Evolutionary conservation across 2,888 invertebrate species (phyloP).

Genomic region (Seira sanloemensis): DNA sequence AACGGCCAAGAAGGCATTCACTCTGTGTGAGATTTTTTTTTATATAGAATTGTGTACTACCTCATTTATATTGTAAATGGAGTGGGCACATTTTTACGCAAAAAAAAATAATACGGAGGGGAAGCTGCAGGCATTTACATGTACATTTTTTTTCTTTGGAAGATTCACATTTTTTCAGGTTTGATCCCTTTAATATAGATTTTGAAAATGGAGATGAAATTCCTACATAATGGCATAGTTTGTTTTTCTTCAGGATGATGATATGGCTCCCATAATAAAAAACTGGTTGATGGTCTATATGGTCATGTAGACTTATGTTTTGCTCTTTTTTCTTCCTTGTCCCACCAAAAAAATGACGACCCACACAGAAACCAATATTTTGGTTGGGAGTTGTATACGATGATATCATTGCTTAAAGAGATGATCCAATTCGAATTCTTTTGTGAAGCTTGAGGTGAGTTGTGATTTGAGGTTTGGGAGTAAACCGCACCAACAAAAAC

Average conservation of each 20-base stretch:
- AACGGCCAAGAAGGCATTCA: background rate
- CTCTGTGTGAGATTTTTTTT: too few species aligned
- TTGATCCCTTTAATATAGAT: background rate
- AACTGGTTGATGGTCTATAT: too few species aligned
- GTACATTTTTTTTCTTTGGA: conserved; percentile 17
- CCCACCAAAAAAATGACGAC: conserved; percentile 52
- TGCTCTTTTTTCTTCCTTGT: conserved; percentile 40
- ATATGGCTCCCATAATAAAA: conserved; percentile 53
- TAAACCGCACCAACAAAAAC: too few species aligned
- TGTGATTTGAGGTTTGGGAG: too few species aligned
- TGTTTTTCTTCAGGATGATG: conserved; percentile 21
- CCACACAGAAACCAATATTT: conserved; percentile 32
- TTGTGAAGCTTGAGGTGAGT: too few species aligned
- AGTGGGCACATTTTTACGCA: too few species aligned
- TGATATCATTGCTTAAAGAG: conserved; percentile 39
- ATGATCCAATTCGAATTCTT: conserved; percentile 47
- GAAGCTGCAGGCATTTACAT: conserved; percentile 43
- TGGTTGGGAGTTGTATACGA: conserved; percentile 8
- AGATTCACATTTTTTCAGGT: background rate
- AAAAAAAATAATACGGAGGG: too few species aligned
- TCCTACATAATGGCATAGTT: conserved; percentile 37
- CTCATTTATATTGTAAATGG: too few species aligned
- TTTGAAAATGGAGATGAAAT: too few species aligned
- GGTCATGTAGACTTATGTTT: conserved; percentile 41
- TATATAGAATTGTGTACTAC: too few species aligned